Evolutionary conservation across 2,113 vertebrate genomes (phyloP).

Genomic region (Gymnorhina tibicen): DNA sequence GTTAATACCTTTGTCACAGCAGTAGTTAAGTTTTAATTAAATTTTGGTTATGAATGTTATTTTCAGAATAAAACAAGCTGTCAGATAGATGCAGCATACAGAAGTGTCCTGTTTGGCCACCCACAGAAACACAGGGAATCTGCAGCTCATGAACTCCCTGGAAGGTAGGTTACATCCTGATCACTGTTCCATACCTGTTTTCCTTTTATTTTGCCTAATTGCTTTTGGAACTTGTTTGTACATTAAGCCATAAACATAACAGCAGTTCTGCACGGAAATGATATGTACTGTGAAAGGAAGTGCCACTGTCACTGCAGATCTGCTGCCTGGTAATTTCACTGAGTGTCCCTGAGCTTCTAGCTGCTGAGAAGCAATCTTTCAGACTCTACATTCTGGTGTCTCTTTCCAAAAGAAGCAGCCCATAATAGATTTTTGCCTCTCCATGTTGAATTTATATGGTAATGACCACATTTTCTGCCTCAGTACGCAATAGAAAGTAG

Average conservation of each 20-base stretch:
- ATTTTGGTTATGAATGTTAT: not conserved
- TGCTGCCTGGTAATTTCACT: not conserved
- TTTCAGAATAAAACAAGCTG: not conserved
- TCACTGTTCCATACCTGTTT: not conserved
- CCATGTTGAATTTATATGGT: not conserved
- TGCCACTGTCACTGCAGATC: not conserved
- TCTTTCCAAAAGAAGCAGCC: not conserved
- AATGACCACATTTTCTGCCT: not conserved
- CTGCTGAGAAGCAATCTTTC: not conserved
- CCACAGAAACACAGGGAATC: not conserved
- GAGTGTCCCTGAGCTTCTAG: not conserved
- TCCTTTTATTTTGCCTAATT: not conserved
- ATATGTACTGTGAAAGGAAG: fast-evolving
- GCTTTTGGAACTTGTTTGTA: not conserved
- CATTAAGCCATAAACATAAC: not conserved
- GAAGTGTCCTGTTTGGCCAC: not conserved
- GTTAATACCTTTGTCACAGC: not conserved
- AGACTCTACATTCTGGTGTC: not conserved
- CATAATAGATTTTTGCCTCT: not conserved
- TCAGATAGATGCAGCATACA: not conserved
- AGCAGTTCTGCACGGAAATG: not conserved
- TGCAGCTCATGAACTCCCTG: not conserved
- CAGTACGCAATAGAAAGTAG: not conserved
- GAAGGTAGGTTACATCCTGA: not conserved
- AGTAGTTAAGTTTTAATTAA: not conserved